Evolutionary conservation across 2,113 vertebrate genomes (phyloP), one percentile per base, ranked within the genome.

Genomic region (Podiceps cristatus): DNA sequence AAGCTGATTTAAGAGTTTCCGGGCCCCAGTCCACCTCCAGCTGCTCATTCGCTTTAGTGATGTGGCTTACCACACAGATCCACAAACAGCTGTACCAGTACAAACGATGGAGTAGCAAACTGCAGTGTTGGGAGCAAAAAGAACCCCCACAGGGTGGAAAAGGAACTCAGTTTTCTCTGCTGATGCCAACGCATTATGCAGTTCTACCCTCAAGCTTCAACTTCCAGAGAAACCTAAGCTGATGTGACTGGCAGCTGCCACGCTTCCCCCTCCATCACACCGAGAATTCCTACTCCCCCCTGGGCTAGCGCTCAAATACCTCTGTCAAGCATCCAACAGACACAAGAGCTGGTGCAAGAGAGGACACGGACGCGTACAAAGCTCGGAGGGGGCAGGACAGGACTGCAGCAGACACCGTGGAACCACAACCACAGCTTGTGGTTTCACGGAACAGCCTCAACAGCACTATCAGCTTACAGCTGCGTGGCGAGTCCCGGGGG

Each of bases 1-100:
- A 27, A 81, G 94, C 96, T 93, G 93, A 95, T 52, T 96, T 11
- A 84, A 91, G 93, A 93, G 89, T 90, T 97, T 96, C 96, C 35
- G 18, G 94, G 96, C 95, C 84, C 91, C 22, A 11, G 7, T 91
- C 93, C 96, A 87, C 89, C 91, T 93, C 96, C 96, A 96, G 96
- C 93, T 96, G 95, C 92, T 97, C 85, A 1, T 28, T 93, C 5
- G 0, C 87, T 79, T 33, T 4, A 72, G 84, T 13, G 81, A 78
- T 96, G 96, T 78, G 94, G 91, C 91, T 96, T 53, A 67, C 49
- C 86, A 63, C 83, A 40, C 31, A 23, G 81, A 67, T 19, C 58
- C 78, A 60, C 90, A 13, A 12, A 3, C 49, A 31, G 93, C 95
- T 35, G 86, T 8, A 85, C 50, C 94, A 71, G 77, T 2, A 63